phyloP scores from a whole-genome alignment of 2,888 invertebrate species.

The Trachelus iudaicus region DNA sequence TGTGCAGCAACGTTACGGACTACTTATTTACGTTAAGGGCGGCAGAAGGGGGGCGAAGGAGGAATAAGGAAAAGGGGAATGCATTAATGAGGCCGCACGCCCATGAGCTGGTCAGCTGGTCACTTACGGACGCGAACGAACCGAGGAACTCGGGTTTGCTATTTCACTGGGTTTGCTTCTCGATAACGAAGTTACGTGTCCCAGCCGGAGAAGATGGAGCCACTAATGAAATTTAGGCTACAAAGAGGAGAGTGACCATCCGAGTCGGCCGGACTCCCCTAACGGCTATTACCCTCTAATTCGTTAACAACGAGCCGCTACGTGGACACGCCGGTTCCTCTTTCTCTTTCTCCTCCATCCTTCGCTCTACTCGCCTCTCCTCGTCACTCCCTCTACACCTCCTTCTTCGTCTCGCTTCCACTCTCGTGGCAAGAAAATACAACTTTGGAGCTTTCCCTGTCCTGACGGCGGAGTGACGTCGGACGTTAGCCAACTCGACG shows the following conservation, averaged over 20 bases:
- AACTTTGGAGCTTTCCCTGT: not conserved
- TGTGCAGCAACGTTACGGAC: not conserved
- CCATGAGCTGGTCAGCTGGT: not conserved
- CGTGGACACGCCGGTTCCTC: not conserved
- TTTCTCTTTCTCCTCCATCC: not conserved
- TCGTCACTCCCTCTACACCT: not conserved
- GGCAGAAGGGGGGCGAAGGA: not conserved
- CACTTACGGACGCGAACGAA: constrained; percentile 24
- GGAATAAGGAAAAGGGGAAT: not conserved
- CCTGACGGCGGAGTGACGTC: not conserved
- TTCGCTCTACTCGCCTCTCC: not conserved
- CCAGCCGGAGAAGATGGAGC: constrained; percentile 45
- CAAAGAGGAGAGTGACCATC: constrained; percentile 50
- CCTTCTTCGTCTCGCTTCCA: not conserved
- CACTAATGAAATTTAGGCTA: constrained; percentile 58
- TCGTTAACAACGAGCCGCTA: not conserved
- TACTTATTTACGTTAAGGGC: not conserved
- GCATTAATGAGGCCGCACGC: not conserved
- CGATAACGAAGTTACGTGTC: constrained; percentile 54
- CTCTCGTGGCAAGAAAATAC: not conserved
- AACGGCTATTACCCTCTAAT: constrained; percentile 6
- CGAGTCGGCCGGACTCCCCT: constrained; percentile 4
- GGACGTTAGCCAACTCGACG: not conserved
- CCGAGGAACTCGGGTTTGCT: constrained; percentile 47
- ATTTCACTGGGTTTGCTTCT: constrained; percentile 57